Percentiles rank a stretch among this genome's conserved stretches.
Evolutionary conservation across 2,888 invertebrate genomes (phyloP).

Genomic region (Crocallis elinguaria): DNA sequence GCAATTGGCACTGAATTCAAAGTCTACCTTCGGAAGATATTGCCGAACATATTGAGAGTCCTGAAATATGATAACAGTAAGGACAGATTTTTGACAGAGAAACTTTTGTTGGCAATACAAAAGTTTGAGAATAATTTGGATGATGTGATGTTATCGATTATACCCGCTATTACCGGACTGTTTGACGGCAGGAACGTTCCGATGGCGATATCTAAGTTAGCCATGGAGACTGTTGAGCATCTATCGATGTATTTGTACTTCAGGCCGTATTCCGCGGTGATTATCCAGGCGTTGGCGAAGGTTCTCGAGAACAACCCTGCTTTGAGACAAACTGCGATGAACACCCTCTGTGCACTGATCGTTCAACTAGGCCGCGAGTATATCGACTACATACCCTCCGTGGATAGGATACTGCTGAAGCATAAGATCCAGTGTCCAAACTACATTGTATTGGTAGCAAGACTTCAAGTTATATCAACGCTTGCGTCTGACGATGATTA

Average conservation of each 20-base stretch:
- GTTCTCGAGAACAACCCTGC: conserved; percentile 93
- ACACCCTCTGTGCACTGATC: conserved; percentile 94
- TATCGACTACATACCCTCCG: conserved; percentile 95
- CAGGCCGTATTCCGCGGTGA: conserved; percentile 95
- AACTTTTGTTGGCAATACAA: conserved; percentile 93
- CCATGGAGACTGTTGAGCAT: conserved; percentile 94
- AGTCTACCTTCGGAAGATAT: conserved; percentile 95
- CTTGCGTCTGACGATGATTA: conserved; percentile 91
- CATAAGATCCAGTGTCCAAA: conserved; percentile 91
- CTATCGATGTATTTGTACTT: conserved; percentile 95
- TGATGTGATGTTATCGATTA: conserved; percentile 96
- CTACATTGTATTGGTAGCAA: conserved; percentile 92
- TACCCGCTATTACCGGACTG: conserved; percentile 96
- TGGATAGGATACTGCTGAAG: conserved; percentile 92
- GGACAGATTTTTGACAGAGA: conserved; percentile 92
- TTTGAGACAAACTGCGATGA: conserved; percentile 92
- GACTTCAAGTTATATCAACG: conserved; percentile 90
- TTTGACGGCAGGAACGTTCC: conserved; percentile 95
- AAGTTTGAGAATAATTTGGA: conserved; percentile 98
- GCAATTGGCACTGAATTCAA: conserved; percentile 98
- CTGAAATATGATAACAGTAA: conserved; percentile 95
- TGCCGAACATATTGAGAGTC: conserved; percentile 97
- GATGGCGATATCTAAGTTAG: conserved; percentile 88
- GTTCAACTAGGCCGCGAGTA: conserved; percentile 96
- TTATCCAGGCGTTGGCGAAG: conserved; percentile 96